Percentiles rank a stretch among this genome's conserved stretches.
phyloP scores from a whole-genome alignment of 2,888 invertebrate species.

The Muschampia plurimacula region DNA sequence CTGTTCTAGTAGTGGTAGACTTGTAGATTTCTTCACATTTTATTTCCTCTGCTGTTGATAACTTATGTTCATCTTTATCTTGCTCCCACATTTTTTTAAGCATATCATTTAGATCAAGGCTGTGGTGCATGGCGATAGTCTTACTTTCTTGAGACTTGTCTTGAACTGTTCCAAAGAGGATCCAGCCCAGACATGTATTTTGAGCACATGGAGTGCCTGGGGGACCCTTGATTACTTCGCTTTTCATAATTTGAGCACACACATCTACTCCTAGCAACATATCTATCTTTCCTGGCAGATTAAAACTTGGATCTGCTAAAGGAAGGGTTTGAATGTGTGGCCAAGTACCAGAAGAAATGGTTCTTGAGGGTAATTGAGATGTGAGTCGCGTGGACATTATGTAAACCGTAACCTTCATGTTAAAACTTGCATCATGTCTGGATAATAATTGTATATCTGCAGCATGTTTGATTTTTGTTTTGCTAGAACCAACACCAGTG shows the following conservation, averaged over 20 bases:
- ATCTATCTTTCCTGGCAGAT: constrained; percentile 45
- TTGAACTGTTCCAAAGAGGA: constrained; percentile 38
- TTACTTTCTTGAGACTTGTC: not conserved
- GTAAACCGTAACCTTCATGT: not conserved
- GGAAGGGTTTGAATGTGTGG: constrained; percentile 39
- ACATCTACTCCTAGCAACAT: constrained; percentile 46
- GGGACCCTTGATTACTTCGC: constrained; percentile 39
- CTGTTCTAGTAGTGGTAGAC: constrained; percentile 21
- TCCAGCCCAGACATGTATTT: constrained; percentile 44
- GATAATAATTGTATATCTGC: constrained; percentile 21
- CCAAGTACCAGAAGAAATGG: constrained; percentile 28
- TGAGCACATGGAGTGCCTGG: constrained; percentile 45
- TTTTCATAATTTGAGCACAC: constrained; percentile 19
- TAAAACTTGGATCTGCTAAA: constrained; percentile 45
- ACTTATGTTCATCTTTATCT: constrained; percentile 11
- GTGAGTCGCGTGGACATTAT: not conserved
- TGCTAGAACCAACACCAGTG: constrained; percentile 26
- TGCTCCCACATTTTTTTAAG: not conserved
- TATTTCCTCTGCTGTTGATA: constrained; percentile 29
- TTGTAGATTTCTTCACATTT: constrained; percentile 34
- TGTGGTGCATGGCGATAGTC: not conserved
- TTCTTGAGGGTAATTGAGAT: not conserved
- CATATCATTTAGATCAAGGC: not conserved
- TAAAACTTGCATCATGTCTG: not conserved
- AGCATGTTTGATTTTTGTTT: not conserved